These are phyloP conservation scores for Betta splendens DNA, from an alignment of 2,797 vertebrate genomes.

Conservation along the genomic window DNA sequence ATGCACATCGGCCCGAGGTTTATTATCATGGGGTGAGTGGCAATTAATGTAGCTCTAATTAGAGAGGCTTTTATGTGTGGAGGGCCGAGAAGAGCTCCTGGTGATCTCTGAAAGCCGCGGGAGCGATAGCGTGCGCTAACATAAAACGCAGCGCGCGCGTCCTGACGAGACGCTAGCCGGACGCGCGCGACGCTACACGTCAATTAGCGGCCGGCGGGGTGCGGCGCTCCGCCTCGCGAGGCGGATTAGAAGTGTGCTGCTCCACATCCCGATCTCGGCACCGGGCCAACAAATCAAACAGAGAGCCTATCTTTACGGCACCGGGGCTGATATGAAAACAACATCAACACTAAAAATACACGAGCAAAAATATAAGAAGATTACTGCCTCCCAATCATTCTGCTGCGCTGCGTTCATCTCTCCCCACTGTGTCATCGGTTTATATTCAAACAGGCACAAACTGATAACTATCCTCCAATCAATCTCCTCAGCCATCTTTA, in stretches of 20 bases:
- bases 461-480: slow-evolving; percentile 62
- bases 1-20: slow-evolving; percentile 54
- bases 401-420: slow-evolving; percentile 53
- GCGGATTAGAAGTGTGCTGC: slow-evolving; percentile 36
- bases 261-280: slow-evolving; percentile 14
- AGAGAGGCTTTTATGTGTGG: slow-evolving; percentile 69
- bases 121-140: slow-evolving; percentile 40
- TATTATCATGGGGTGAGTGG: slow-evolving; percentile 70
- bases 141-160: slow-evolving; percentile 45
- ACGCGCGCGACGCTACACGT: slow-evolving; percentile 61
- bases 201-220: slow-evolving; percentile 56
- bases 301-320: slow-evolving; percentile 42
- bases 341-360: slow-evolving; percentile 61
- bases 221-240: slow-evolving; percentile 30
- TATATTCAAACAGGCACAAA: slow-evolving; percentile 58
- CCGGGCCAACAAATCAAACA: slow-evolving; percentile 54
- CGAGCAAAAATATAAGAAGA: slow-evolving; percentile 44
- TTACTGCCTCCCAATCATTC: slow-evolving; percentile 62
- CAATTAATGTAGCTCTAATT: slow-evolving; percentile 77
- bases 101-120: slow-evolving; percentile 61
- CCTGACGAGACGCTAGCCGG: slow-evolving; percentile 62
- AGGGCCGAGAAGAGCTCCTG: slow-evolving; percentile 57
- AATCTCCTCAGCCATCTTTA: slow-evolving; percentile 45
- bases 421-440: slow-evolving; percentile 62
- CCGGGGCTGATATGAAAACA: slow-evolving; percentile 64